Conservation (phyloP, 2,113 vertebrate species). For the Cynopterus brachyotis region DNA sequence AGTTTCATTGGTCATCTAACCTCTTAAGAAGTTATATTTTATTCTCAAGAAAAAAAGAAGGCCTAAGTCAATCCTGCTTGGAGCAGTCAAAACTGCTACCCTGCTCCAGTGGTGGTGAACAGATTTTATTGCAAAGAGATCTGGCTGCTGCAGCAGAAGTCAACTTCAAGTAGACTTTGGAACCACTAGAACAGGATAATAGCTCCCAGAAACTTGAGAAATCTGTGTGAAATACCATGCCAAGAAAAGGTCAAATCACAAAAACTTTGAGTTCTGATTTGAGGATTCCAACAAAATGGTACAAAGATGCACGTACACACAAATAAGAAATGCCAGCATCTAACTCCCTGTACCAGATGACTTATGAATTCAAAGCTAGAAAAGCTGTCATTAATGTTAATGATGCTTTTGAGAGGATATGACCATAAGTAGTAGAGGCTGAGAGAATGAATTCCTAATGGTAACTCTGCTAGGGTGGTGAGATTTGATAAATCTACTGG, state of each 20-base stretch:
- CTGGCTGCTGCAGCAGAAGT: neutral
- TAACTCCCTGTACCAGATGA: neutral
- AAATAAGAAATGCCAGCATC: neutral
- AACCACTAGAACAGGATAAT: neutral
- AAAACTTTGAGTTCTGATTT: neutral
- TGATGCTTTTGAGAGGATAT: neutral
- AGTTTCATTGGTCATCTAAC: neutral
- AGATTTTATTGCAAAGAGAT: neutral
- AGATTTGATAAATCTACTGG: neutral
- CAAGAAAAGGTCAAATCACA: neutral
- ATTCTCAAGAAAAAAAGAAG: neutral
- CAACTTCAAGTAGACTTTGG: neutral
- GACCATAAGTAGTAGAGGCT: neutral
- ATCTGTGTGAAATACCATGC: neutral
- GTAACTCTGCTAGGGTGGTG: neutral
- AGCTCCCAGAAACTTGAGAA: slow-evolving; percentile 32
- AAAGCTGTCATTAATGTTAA: neutral
- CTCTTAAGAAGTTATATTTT: neutral
- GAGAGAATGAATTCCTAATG: neutral
- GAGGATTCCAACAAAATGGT: neutral
- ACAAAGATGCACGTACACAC: neutral
- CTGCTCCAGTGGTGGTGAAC: neutral
- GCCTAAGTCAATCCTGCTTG: neutral
- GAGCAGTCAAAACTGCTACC: neutral
- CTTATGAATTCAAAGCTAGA: neutral